A percentile compares a stretch with the other conserved stretches of the same genome.
phyloP scores from a whole-genome alignment of 2,797 vertebrate genomes.

The Myripristis jacobus region DNA sequence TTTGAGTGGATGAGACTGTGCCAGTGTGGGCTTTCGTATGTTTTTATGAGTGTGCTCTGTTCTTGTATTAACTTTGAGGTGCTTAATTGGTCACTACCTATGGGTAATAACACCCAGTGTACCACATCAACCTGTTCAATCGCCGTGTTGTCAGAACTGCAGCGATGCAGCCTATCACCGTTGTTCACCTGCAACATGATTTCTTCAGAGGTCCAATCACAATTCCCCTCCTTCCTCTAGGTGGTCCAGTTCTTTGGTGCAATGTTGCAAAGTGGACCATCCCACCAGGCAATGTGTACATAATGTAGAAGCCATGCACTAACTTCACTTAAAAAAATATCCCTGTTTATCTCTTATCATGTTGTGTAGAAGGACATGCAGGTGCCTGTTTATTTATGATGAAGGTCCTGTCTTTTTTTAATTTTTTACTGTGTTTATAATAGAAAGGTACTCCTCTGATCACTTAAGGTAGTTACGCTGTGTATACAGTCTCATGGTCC shows the following conservation, averaged over 20 bases:
- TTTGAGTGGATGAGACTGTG: constrained; percentile 50
- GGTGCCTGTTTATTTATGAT: constrained; percentile 84
- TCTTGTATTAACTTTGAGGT: constrained; percentile 74
- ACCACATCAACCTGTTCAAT: constrained; percentile 34
- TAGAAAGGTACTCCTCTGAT: constrained; percentile 77
- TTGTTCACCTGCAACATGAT: constrained; percentile 54
- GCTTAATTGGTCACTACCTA: constrained; percentile 63
- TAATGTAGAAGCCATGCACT: constrained; percentile 85
- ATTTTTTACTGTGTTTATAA: constrained; percentile 67
- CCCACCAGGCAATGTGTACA: constrained; percentile 74
- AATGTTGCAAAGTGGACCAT: constrained; percentile 58
- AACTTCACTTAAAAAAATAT: constrained; percentile 79
- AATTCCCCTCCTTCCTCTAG: constrained; percentile 35
- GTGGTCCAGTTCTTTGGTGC: constrained; percentile 63
- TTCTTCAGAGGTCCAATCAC: constrained; percentile 68
- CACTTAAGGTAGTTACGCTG: constrained; percentile 44
- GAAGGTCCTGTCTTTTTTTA: constrained; percentile 80
- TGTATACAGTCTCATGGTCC: constrained; percentile 63
- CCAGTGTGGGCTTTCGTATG: constrained; percentile 61
- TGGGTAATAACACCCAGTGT: constrained; percentile 43
- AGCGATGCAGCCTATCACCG: constrained; percentile 56
- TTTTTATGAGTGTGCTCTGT: constrained; percentile 65
- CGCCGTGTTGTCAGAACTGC: constrained; percentile 31
- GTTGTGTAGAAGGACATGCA: constrained; percentile 80
- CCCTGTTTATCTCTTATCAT: constrained; percentile 66